phyloP scores from a whole-genome alignment of 2,797 vertebrate species.

The Diplodus sargus region DNA sequence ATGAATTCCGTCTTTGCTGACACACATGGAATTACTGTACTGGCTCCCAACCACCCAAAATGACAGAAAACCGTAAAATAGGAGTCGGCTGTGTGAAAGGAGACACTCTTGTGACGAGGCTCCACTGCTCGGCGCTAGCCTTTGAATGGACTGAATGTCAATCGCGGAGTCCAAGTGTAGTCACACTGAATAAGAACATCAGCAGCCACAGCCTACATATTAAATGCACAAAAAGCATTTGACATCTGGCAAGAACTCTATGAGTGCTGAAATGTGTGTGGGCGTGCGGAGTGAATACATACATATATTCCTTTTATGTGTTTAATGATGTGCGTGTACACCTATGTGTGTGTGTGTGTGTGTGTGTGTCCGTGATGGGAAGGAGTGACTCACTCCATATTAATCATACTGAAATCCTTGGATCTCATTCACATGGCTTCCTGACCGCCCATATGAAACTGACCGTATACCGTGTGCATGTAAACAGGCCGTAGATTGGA shows the following conservation, averaged over 20 bases:
- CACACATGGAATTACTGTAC: conserved; percentile 73
- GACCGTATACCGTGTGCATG: conserved; percentile 31
- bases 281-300: conserved; percentile 48
- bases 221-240: conserved; percentile 54
- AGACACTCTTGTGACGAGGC: conserved; percentile 64
- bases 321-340: conserved; percentile 43
- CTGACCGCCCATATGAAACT: conserved; percentile 46
- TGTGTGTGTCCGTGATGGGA: conserved; percentile 34
- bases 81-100: conserved; percentile 58
- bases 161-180: conserved; percentile 49
- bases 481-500: conserved; percentile 44
- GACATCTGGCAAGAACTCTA: conserved; percentile 61
- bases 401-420: conserved; percentile 63
- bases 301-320: conserved; percentile 48
- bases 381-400: conserved; percentile 61
- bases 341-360: not conserved
- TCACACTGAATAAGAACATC: conserved; percentile 46
- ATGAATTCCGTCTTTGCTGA: conserved; percentile 71
- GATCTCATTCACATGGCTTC: conserved; percentile 44
- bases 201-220: conserved; percentile 50
- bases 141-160: conserved; percentile 60
- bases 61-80: conserved; percentile 75
- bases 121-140: conserved; percentile 20
- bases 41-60: conserved; percentile 60
- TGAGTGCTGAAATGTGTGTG: conserved; percentile 40